Conservation (phyloP, 1,140 invertebrate species). For the Achatina immaculata region DNA sequence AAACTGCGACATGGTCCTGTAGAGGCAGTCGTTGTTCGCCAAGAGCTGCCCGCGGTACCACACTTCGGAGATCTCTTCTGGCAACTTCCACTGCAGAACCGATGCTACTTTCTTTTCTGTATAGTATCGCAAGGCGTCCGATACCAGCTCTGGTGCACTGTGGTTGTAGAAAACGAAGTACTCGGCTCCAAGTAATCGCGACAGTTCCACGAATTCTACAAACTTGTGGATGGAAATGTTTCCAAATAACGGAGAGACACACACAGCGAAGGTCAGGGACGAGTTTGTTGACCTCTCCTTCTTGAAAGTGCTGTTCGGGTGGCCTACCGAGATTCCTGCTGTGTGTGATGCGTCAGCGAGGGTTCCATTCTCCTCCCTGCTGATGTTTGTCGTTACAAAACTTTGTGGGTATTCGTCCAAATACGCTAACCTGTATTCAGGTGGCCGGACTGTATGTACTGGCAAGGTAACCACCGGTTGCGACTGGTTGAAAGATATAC, state of each 20-base stretch:
- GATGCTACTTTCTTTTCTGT: constrained; percentile 46
- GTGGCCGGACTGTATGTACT: neutral
- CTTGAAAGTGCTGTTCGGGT: neutral
- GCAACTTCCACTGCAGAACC: constrained; percentile 61
- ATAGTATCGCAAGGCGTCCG: constrained; percentile 3
- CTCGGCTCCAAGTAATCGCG: neutral
- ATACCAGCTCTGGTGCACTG: neutral
- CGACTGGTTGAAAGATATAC: neutral
- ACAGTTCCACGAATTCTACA: constrained; percentile 27
- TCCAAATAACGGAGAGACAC: constrained; percentile 31
- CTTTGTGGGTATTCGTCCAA: neutral
- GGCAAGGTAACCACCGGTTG: neutral
- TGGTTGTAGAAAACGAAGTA: neutral
- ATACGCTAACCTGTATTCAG: neutral
- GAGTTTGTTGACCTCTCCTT: neutral
- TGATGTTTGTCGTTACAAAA: neutral
- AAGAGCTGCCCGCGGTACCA: constrained; percentile 70
- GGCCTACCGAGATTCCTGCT: no score
- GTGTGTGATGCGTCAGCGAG: no score
- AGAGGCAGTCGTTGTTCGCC: constrained; percentile 69
- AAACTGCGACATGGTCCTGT: constrained; percentile 60
- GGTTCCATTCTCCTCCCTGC: neutral
- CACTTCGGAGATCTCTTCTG: constrained; percentile 48
- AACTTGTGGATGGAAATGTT: neutral
- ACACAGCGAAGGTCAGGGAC: constrained; percentile 21